These are phyloP conservation scores for Drosophila simulans DNA, from an alignment of 1,140 invertebrate species.

Conservation along the genomic window DNA sequence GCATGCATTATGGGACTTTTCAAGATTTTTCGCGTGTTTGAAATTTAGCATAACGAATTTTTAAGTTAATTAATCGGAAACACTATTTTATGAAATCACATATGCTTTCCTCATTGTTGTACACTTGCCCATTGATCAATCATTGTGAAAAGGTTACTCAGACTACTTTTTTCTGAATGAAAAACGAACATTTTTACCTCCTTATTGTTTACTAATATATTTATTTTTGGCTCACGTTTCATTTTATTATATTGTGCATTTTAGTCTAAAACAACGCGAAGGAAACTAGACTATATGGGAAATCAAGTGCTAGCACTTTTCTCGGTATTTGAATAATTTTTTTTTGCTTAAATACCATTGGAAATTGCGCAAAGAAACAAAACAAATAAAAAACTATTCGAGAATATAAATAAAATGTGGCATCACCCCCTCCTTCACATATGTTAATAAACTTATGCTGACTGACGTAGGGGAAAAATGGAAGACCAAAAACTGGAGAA, in stretches of 20 bases:
- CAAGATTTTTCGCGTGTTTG: no score
- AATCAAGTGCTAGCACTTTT: not conserved
- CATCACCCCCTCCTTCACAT: conserved; percentile 49
- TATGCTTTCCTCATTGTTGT: no score
- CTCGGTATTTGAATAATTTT: conserved; percentile 6
- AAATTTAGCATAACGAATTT: no score
- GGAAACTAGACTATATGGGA: not conserved
- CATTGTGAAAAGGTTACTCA: not conserved
- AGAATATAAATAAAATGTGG: conserved; percentile 81
- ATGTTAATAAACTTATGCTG: conserved; percentile 67
- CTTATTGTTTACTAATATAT: not conserved
- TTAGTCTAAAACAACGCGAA: not conserved
- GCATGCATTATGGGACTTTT: not conserved
- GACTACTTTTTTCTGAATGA: not conserved
- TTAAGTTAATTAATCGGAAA: no score
- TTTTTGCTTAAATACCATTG: conserved; percentile 42
- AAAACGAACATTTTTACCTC: not conserved
- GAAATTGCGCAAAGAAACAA: conserved; percentile 74
- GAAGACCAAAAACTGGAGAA: conserved; percentile 16
- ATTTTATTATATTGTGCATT: not conserved
- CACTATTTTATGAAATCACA: not conserved
- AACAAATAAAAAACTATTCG: conserved; percentile 70
- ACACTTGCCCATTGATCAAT: no score
- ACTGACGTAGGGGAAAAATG: conserved; percentile 54
- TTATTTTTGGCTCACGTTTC: conserved; percentile 5